Evolutionary conservation across 2,888 invertebrate species (phyloP).

Genomic region (Acanthosepion esculentum): DNA sequence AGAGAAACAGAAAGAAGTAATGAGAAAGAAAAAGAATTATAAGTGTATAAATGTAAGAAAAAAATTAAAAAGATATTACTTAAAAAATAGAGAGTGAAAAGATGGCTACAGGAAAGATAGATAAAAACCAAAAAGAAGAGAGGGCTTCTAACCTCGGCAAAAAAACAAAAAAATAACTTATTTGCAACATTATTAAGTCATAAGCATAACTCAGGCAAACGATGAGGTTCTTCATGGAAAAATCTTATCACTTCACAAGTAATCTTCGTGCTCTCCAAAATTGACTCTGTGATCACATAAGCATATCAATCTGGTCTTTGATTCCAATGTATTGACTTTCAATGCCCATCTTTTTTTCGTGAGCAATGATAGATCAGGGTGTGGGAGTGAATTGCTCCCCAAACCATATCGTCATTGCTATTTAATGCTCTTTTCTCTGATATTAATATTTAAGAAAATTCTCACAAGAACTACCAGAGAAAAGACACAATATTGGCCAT

Average conservation of each 20-base stretch:
- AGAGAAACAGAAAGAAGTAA: no score
- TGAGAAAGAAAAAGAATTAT: not conserved
- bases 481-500: not conserved
- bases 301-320: slow-evolving; percentile 9
- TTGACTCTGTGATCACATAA: not conserved
- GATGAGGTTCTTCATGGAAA: not conserved
- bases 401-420: slow-evolving; percentile 33
- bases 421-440: not conserved
- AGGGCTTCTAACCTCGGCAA: not conserved
- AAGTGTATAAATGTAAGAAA: not conserved
- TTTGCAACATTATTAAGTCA: slow-evolving; percentile 33
- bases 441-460: not conserved
- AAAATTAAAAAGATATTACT: not conserved
- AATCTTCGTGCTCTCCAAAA: not conserved
- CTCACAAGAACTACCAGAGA: not conserved
- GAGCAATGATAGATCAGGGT: not conserved
- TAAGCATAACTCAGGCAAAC: not conserved
- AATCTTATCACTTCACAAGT: not conserved
- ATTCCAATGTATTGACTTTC: slow-evolving; percentile 33
- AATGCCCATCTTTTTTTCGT: not conserved
- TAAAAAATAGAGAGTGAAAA: not conserved
- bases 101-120: not conserved
- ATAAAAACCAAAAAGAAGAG: not conserved
- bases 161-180: not conserved
- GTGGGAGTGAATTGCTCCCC: not conserved